phyloP scores from a whole-genome alignment of 2,888 invertebrate genomes.

The Zygogramma bicolorata region DNA sequence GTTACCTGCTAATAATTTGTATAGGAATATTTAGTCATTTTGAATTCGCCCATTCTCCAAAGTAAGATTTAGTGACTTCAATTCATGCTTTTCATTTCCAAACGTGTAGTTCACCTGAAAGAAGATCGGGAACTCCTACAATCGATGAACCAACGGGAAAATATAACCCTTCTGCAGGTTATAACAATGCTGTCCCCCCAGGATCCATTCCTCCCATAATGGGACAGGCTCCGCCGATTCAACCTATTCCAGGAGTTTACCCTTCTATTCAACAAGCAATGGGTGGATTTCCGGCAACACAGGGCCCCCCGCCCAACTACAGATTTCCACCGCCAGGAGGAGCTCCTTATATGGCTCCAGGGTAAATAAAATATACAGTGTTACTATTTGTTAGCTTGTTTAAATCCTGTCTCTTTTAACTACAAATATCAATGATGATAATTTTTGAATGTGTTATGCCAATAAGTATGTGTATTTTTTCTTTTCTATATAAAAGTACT shows the following conservation, averaged over 20 bases:
- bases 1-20: no score
- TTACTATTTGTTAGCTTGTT: no score
- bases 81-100: no score
- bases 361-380: constrained; percentile 52
- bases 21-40: no score
- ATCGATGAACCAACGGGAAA: constrained; percentile 70
- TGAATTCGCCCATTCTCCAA: no score
- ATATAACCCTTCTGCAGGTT: constrained; percentile 46
- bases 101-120: constrained; percentile 66
- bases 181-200: constrained; percentile 49
- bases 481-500: no score
- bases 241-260: constrained; percentile 48
- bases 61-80: no score
- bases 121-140: constrained; percentile 79
- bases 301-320: constrained; percentile 63
- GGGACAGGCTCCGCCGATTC: constrained; percentile 50
- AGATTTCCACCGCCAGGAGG: constrained; percentile 64
- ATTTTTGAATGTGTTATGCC: no score
- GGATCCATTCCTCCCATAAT: constrained; percentile 57
- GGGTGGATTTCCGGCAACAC: constrained; percentile 54
- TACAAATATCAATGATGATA: no score
- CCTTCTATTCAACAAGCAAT: constrained; percentile 55
- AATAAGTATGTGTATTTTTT: no score
- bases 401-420: no score
- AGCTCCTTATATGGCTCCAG: constrained; percentile 60